These are phyloP conservation scores for Rallus limicola DNA, from an alignment of 2,113 vertebrate genomes.

Conservation along the genomic window DNA sequence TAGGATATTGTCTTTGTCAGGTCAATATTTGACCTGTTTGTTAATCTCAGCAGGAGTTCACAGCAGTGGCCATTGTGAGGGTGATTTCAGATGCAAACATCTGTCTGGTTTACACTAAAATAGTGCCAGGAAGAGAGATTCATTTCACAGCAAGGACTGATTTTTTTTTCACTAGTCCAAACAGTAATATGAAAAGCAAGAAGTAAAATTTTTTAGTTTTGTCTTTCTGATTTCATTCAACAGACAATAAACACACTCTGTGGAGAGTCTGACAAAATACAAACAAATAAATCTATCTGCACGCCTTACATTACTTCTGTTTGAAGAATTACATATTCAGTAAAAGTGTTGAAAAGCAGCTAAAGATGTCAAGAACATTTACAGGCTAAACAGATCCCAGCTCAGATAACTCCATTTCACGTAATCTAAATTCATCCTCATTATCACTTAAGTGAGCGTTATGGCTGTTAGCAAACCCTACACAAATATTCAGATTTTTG, in stretches of 20 bases:
- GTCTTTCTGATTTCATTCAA: not conserved
- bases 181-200: not conserved
- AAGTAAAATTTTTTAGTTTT: not conserved
- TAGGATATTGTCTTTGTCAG: not conserved
- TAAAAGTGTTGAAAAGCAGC: slow-evolving; percentile 28
- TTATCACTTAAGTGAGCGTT: slow-evolving; percentile 68
- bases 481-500: slow-evolving; percentile 87
- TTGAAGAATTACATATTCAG: slow-evolving; percentile 26
- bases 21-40: not conserved
- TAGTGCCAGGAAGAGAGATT: not conserved
- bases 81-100: slow-evolving; percentile 6
- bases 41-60: not conserved
- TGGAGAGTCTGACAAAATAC: not conserved
- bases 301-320: not conserved
- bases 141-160: not conserved
- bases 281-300: not conserved
- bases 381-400: slow-evolving; percentile 48
- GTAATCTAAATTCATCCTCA: slow-evolving; percentile 67
- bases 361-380: slow-evolving; percentile 53
- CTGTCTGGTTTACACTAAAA: not conserved
- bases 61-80: not conserved
- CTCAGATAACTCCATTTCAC: slow-evolving; percentile 63
- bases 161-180: not conserved
- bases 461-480: slow-evolving; percentile 69
- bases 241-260: not conserved